phyloP scores from a whole-genome alignment of 2,797 vertebrate genomes.

The Pachyuromys duprasi region DNA sequence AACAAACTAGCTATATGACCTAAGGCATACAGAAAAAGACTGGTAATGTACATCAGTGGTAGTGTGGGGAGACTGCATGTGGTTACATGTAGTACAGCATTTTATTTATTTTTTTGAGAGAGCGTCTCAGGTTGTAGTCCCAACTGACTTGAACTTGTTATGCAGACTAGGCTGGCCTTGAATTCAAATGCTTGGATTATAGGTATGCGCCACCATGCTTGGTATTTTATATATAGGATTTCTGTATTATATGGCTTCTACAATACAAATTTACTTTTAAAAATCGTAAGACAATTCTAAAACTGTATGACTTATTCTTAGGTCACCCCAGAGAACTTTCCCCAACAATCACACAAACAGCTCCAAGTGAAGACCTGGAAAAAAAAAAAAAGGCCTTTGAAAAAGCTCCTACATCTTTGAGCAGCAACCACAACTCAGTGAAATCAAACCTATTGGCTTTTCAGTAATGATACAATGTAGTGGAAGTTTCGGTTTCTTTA shows the following conservation, averaged over 20 bases:
- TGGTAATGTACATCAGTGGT: neutral
- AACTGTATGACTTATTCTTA: neutral
- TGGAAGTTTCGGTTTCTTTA: no score
- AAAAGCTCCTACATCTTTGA: neutral
- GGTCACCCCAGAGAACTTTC: neutral
- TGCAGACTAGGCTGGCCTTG: neutral
- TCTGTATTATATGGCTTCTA: neutral
- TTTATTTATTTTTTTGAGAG: neutral
- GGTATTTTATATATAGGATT: neutral
- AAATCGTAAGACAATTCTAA: constrained; percentile 49
- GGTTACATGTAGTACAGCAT: neutral
- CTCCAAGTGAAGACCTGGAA: neutral
- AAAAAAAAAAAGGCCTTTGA: neutral
- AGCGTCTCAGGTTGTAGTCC: neutral
- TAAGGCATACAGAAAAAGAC: neutral
- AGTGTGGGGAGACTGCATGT: neutral
- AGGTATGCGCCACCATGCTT: neutral
- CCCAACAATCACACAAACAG: neutral
- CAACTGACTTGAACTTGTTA: neutral
- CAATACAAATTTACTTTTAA: constrained; percentile 49
- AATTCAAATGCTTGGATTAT: neutral
- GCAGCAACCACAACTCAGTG: constrained; percentile 14
- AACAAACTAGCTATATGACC: neutral
- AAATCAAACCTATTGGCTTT: neutral
- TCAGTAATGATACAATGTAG: constrained; percentile 11